Evolutionary conservation across 2,888 invertebrate species (phyloP).

Genomic region (Troilus luridus): DNA sequence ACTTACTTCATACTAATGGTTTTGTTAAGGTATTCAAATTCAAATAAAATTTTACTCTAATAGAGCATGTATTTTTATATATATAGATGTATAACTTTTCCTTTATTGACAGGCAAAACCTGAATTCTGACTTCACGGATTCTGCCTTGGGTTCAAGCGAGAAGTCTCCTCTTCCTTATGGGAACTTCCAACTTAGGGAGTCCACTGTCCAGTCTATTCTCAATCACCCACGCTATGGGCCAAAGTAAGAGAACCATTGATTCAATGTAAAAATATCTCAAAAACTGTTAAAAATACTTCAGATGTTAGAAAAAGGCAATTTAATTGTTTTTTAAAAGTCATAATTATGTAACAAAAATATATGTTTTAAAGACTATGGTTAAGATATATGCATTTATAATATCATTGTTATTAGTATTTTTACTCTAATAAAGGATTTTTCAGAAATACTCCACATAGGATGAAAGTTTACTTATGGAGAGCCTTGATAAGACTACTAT

Average conservation of each 20-base stretch:
- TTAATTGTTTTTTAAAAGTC: background rate
- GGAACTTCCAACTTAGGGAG: slow-evolving; percentile 93
- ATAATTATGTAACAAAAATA: background rate
- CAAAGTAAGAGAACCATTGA: slow-evolving; percentile 76
- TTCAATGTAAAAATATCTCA: background rate
- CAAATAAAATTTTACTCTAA: background rate
- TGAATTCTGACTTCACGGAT: slow-evolving; percentile 96
- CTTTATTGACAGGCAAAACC: slow-evolving; percentile 81
- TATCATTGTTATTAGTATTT: background rate
- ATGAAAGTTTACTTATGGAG: background rate
- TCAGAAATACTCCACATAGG: background rate
- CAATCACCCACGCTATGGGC: slow-evolving; percentile 91
- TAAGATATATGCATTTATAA: background rate
- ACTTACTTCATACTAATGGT: background rate
- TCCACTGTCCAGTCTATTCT: slow-evolving; percentile 93
- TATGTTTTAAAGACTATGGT: background rate
- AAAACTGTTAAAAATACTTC: background rate
- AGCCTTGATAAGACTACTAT: background rate
- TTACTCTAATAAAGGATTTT: background rate
- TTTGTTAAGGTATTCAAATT: background rate
- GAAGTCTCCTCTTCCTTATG: slow-evolving; percentile 93
- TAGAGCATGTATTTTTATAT: background rate
- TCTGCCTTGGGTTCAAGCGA: slow-evolving; percentile 93
- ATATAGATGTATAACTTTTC: background rate
- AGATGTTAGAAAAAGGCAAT: background rate